phyloP scores from a whole-genome alignment of 1,140 invertebrate genomes.

The Apis laboriosa region DNA sequence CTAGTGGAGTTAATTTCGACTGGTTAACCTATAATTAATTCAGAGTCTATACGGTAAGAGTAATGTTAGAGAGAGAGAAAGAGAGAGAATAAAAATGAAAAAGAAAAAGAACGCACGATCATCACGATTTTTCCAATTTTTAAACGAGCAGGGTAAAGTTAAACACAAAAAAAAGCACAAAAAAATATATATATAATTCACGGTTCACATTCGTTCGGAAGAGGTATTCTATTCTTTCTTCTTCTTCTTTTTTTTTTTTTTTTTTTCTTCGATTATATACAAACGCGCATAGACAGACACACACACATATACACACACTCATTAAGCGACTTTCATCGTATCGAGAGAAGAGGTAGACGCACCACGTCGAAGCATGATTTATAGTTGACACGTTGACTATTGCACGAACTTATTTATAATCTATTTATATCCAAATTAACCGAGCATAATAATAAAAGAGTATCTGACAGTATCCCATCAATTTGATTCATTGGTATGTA shows the following conservation, averaged over 20 bases:
- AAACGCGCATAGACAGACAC: neutral
- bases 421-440: slow-evolving; percentile 54
- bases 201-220: too few species aligned
- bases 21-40: slow-evolving; percentile 18
- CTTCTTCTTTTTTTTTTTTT: neutral
- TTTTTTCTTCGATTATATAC: neutral
- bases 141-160: slow-evolving; percentile 23
- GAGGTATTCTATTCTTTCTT: too few species aligned
- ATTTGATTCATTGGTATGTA: neutral
- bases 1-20: slow-evolving; percentile 11
- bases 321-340: slow-evolving; percentile 33
- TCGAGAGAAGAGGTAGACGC: slow-evolving; percentile 33
- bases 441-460: slow-evolving; percentile 54
- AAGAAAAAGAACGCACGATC: neutral
- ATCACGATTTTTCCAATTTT: neutral
- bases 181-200: neutral
- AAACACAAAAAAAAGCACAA: slow-evolving; percentile 11
- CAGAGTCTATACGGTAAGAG: slow-evolving; percentile 25
- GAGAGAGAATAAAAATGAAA: too few species aligned
- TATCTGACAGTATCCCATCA: slow-evolving; percentile 41
- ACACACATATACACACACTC: too few species aligned
- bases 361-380: slow-evolving; percentile 46
- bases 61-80: neutral
- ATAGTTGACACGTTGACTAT: slow-evolving; percentile 45
- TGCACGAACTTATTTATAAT: slow-evolving; percentile 50